Percentiles rank a stretch among this genome's conserved stretches.
Evolutionary conservation across 1,140 invertebrate genomes (phyloP).

Genomic region (Telenomus remus): DNA sequence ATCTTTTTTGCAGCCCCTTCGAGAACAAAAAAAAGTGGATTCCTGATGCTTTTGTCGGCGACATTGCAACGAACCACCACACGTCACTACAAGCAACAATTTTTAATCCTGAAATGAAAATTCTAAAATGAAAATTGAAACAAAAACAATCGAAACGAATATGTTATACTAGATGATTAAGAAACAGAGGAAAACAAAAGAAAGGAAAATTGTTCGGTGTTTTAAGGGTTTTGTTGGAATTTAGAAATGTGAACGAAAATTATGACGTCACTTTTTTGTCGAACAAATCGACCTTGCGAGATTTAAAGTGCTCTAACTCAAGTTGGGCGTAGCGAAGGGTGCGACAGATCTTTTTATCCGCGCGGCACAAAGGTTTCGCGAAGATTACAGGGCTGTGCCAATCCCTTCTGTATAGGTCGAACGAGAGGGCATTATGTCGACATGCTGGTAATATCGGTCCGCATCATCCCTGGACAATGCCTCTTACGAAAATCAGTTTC

Average conservation of each 20-base stretch:
- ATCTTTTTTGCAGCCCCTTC: conserved; percentile 34
- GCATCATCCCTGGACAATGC: conserved; percentile 71
- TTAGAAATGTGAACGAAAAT: not conserved
- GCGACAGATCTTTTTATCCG: conserved; percentile 72
- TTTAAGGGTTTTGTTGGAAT: too few species aligned
- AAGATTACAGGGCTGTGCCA: conserved; percentile 71
- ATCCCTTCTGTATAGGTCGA: conserved; percentile 69
- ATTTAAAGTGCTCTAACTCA: conserved; percentile 66
- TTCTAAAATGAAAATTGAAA: not conserved
- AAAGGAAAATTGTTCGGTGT: not conserved
- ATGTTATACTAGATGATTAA: too few species aligned
- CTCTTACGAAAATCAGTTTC: conserved; percentile 60
- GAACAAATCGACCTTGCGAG: conserved; percentile 54
- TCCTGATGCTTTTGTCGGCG: conserved; percentile 62
- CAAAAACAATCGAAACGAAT: not conserved
- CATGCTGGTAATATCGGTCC: conserved; percentile 65
- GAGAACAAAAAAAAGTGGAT: conserved; percentile 71
- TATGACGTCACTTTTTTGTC: conserved; percentile 22
- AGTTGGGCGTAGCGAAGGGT: conserved; percentile 57
- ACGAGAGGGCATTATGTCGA: conserved; percentile 66
- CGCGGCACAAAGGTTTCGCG: conserved; percentile 69
- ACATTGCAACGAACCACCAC: conserved; percentile 30
- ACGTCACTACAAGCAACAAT: conserved; percentile 9
- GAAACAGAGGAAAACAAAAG: too few species aligned
- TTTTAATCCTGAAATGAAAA: not conserved